Evolutionary conservation across 92 coral and sea anemone genomes (phyloP), one percentile per base, ranked within the genome.

Genomic region (Siderastrea radians): DNA sequence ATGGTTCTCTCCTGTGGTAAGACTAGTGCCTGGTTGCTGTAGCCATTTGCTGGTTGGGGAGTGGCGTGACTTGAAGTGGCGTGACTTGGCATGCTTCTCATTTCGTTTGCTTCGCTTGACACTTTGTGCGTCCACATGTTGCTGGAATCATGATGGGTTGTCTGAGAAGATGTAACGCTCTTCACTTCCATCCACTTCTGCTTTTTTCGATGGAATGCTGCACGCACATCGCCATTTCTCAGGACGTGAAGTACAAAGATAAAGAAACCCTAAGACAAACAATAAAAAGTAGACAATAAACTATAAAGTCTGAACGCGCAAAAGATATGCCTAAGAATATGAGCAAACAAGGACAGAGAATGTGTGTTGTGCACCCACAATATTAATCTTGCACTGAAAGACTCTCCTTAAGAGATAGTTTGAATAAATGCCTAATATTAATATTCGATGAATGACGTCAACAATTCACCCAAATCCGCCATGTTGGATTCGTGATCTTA

Each of bases 181-280:
- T 49, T 55, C 50, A 1, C 12, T 10, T 75, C 65, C 26, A 3
- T 68, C 89, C 89, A 85, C 7, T 53, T n/a, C 11, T 76, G 62
- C 49, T 73, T 74, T 75, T 75, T 85, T 2, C 80, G 59, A 48
- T 38, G 14, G 67, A 61, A 85, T 1, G 84, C 68, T 3, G 71
- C 51, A 1, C 75, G 89, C 57, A 91, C 91, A 57, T 91, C 94
- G 26, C 86, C 51, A 79, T 88, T 91, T 62, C 92, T 84, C 46
- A 91, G 17, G 17, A 82, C 88, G 48, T 91, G 91, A 65, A 91
- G 74, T 4, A 91, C 15, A 43, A 91, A 91, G 38, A 91, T 82
- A 6, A 91, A 53, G 59, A 84, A 71, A 69, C 81, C 78, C 79
- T 89, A 72, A 2, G 57, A 58, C 45, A 17, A 49, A 11, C 3